Base-by-base conservation (phyloP, 2,888 invertebrate genomes). In the Rhamphomyia laevipes region DNA sequence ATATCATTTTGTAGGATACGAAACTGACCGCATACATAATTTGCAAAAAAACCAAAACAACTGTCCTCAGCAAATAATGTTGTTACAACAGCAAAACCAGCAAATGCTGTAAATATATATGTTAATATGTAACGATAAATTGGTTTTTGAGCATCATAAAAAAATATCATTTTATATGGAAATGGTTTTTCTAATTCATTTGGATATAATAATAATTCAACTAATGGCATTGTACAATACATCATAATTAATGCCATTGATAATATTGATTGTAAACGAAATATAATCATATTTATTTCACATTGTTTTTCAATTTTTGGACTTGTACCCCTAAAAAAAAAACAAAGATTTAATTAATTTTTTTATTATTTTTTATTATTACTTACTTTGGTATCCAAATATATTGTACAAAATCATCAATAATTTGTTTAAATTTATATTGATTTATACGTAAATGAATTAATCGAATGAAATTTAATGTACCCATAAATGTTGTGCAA, bases 121-220 rank as follows among this genome's bases (percentile, higher is more conserved):
- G 70, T 70, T 4, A 65, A 16, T 2, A 58, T 52, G 53, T 70
- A 70, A 17, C 50, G 47, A 60, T 60, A 59, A 2, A 42, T 15
- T 27, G 58, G 62, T 4, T 53, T 55, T 44, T 67, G 57, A 1
- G 68, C 64, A 53, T 66, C 56, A 47, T 56, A 70, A 1, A 67
- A 68, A 51, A 70, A 70, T 2, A 62, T 46, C 70, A 70, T 70
- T 59, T 67, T 67, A 46, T 70, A 70, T 0, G 70, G 70, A 55
- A 69, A 70, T n/a, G 68, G 70, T 48, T 65, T 68, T 21, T 59
- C 57, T 0, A 21, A 43, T 18, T 40, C 3, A 38, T 48, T 46
- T 4, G 55, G 51, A 50, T 38, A 48, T 13, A 45, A 41, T 15
- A 61, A 58, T 3, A 70, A 42, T 48, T 66, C 65, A 2, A 68